Base-by-base conservation (phyloP, 2,113 vertebrate species). In the Dicerorhinus sumatrensis region DNA sequence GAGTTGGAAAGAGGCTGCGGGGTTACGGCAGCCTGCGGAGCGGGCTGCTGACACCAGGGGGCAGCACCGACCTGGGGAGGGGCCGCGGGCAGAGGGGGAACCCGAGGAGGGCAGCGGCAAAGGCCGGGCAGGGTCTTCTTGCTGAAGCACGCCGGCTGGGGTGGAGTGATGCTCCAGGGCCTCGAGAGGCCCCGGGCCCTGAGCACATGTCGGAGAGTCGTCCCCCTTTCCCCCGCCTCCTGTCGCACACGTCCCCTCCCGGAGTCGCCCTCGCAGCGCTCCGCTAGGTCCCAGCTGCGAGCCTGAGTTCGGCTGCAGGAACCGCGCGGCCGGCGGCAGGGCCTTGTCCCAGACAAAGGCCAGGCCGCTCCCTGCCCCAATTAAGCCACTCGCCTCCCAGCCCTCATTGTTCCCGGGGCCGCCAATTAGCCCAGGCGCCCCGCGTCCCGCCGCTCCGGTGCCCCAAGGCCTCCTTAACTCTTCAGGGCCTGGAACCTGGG, bases 381-480 rank as follows among this genome's bases (percentile, higher is more conserved):
- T 98, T 97, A 98, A 94, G 82, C 70, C 91, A 7, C 69, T 56
- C 12, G 83, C 31, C 90, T 92, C 51, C 33, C 72, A 84, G 86
- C 58, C 56, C 42, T 39, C 75, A 95, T 96, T 98, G 97, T 97
- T 96, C 86, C 76, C 8, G 25, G 80, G 85, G 89, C 93, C 89
- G 23, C 93, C 97, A 96, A 91, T 98, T 98, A 98, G 89, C 92
- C 58, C 89, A 33, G 62, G 89, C 85, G 39, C 87, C 94, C 62
- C 54, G 36, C 33, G 18, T 85, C 96, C 91, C 81, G 21, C 86
- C n/a, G 39, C 97, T 67, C 89, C 11, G 10, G 92, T 75, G 80
- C 88, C 46, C 75, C 93, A 6, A 73, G 65, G 39, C 36, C 67
- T 81, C 36, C 89, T 97, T 96, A 98, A 97, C 91, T 89, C 96